phyloP scores from a whole-genome alignment of 1,140 invertebrate genomes.

The Diabrotica virgifera region DNA sequence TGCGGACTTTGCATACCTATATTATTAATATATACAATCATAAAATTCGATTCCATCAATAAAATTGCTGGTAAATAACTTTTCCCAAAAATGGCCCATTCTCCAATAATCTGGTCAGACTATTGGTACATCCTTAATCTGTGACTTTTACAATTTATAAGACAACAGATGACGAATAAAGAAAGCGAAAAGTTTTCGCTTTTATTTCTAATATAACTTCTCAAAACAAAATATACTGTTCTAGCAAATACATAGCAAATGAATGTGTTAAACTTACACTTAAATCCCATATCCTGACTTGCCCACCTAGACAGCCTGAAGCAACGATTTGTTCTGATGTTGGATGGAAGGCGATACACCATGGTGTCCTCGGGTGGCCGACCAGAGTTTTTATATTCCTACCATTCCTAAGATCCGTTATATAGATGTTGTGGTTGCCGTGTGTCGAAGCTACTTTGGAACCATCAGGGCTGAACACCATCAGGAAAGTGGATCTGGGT shows the following conservation, averaged over 20 bases:
- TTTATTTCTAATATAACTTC: not conserved
- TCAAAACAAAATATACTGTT: not conserved
- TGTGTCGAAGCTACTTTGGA: constrained; percentile 85
- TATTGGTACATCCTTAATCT: no score
- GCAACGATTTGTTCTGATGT: constrained; percentile 79
- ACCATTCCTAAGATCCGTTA: constrained; percentile 76
- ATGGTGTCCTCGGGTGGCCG: constrained; percentile 87
- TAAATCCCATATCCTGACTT: constrained; percentile 89
- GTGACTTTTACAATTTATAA: no score
- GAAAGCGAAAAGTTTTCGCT: no score
- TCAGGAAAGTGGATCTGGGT: constrained; percentile 75
- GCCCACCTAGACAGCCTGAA: constrained; percentile 84
- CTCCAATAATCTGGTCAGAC: no score
- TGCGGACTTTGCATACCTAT: no score
- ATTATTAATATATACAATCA: no score
- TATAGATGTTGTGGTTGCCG: constrained; percentile 89
- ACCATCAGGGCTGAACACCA: constrained; percentile 84
- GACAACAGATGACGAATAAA: no score
- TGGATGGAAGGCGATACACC: constrained; percentile 89
- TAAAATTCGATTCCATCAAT: no score
- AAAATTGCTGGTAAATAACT: no score
- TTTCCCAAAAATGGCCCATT: no score
- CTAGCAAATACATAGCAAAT: constrained; percentile 7
- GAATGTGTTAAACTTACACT: constrained; percentile 61
- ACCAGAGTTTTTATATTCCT: constrained; percentile 74